These are phyloP conservation scores for Pristionchus maxplancki DNA, from an alignment of 2,888 invertebrate genomes.

Conservation along the genomic window DNA sequence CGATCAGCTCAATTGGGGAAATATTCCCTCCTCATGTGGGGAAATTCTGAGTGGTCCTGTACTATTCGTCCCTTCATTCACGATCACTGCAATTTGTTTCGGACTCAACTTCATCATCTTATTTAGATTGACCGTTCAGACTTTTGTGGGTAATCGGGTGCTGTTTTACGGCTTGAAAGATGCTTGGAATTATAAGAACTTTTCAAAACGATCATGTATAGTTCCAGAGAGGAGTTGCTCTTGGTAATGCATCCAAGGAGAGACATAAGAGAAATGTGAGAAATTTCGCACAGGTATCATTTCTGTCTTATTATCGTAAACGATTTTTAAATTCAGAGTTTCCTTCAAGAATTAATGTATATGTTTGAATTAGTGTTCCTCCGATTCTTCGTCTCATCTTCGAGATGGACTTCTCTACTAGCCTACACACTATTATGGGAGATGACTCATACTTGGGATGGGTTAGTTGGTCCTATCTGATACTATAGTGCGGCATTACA, in stretches of 20 bases:
- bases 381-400: background rate
- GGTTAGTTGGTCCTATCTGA: background rate
- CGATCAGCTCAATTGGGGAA: background rate
- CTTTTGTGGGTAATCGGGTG: background rate
- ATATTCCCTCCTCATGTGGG: background rate
- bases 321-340: constrained; percentile 26
- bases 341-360: constrained; percentile 39
- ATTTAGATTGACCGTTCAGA: constrained; percentile 6
- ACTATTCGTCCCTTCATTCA: constrained; percentile 18
- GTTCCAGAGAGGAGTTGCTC: background rate
- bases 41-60: constrained; percentile 35
- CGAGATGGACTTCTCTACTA: background rate
- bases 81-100: constrained; percentile 7
- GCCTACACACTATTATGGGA: constrained; percentile 31
- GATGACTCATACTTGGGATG: constrained; percentile 43
- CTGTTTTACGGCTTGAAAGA: background rate
- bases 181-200: background rate
- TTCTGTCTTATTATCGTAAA: background rate
- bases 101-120: constrained; percentile 12
- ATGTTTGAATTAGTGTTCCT: constrained; percentile 41
- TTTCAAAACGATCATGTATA: background rate
- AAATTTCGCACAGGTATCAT: background rate
- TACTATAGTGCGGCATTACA: background rate
- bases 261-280: constrained; percentile 26
- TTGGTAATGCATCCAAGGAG: background rate